phyloP scores from a whole-genome alignment of 37 sponge, comb jelly and placozoan species.

The Haliclona indistincta region DNA sequence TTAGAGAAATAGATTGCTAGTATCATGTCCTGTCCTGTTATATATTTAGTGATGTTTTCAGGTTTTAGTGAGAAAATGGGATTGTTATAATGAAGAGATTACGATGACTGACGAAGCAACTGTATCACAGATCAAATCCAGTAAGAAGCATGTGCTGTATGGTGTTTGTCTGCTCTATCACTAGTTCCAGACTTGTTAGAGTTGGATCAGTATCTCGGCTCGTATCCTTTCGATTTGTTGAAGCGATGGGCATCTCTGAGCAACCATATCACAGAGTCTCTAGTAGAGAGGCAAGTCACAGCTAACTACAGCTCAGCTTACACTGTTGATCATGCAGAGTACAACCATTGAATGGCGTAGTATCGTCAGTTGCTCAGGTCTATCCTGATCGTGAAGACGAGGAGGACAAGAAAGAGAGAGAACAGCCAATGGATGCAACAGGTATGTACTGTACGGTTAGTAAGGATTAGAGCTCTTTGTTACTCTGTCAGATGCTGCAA shows the following conservation, averaged over 20 bases:
- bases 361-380: slow-evolving; percentile 64
- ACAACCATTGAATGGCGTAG: slow-evolving; percentile 47
- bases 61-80: slow-evolving; percentile 75
- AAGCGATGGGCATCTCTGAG: slow-evolving; percentile 84
- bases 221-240: slow-evolving; percentile 84
- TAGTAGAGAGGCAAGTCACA: slow-evolving; percentile 52
- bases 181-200: slow-evolving; percentile 44
- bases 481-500: not conserved
- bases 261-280: slow-evolving; percentile 56
- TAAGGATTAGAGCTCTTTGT: too few relatives aligned
- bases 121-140: too few relatives aligned
- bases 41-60: not conserved
- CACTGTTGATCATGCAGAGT: slow-evolving; percentile 29
- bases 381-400: not conserved
- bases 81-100: not conserved
- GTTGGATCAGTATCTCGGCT: slow-evolving; percentile 70
- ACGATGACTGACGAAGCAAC: too few relatives aligned
- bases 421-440: too few relatives aligned
- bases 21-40: not conserved
- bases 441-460: too few relatives aligned
- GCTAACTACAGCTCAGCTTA: too few relatives aligned
- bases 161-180: not conserved
- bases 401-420: not conserved
- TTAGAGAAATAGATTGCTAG: not conserved
- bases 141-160: not conserved